Conservation (phyloP, 2,113 vertebrate genomes). For the Hystrix brachyura region DNA sequence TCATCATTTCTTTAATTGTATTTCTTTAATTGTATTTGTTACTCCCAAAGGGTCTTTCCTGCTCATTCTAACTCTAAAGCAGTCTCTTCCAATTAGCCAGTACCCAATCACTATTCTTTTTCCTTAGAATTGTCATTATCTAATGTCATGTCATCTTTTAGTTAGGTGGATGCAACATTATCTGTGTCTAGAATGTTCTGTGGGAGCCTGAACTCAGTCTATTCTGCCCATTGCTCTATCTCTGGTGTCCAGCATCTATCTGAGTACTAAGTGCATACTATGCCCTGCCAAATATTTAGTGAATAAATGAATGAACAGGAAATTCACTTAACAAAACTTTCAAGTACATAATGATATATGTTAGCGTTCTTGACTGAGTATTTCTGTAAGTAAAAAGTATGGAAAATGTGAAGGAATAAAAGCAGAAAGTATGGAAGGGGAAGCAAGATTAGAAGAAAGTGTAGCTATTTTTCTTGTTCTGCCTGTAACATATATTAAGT, state of each 20-base stretch:
- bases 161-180: not conserved
- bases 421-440: not conserved
- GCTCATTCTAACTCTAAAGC: not conserved
- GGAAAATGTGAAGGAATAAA: constrained; percentile 12
- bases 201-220: not conserved
- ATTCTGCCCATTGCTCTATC: not conserved
- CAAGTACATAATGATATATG: not conserved
- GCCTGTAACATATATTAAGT: not conserved
- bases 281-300: not conserved
- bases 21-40: not conserved
- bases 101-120: not conserved
- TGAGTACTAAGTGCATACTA: not conserved
- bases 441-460: constrained; percentile 1
- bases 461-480: constrained; percentile 1
- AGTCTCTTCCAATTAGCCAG: not conserved
- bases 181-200: not conserved
- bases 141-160: not conserved
- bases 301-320: not conserved
- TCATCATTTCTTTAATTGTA: not conserved
- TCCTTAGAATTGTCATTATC: not conserved
- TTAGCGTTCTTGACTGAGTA: not conserved
- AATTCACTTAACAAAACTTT: not conserved
- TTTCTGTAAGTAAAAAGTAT: constrained; percentile 3
- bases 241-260: not conserved
- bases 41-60: not conserved